These are phyloP conservation scores for Halcyon badia DNA, from an alignment of 2,797 vertebrate species.

Conservation along the genomic window DNA sequence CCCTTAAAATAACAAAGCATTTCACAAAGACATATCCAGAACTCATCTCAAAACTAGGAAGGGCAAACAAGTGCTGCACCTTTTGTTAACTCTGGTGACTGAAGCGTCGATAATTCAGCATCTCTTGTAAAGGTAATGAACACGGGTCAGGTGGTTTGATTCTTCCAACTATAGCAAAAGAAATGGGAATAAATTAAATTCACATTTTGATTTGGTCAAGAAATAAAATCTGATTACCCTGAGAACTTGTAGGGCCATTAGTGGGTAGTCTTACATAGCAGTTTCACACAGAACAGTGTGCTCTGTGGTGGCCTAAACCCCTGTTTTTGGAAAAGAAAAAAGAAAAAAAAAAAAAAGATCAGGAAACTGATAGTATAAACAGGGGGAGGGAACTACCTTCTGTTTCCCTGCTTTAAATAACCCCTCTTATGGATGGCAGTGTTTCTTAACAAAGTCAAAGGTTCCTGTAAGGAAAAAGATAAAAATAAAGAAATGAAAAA, in stretches of 20 bases:
- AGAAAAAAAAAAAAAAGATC: neutral
- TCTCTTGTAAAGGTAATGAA: neutral
- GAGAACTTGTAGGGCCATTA: neutral
- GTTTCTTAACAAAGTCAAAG: conserved; percentile 25
- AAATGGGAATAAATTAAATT: neutral
- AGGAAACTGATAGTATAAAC: neutral
- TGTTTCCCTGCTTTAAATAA: conserved; percentile 34
- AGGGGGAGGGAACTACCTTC: neutral
- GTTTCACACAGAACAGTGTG: neutral
- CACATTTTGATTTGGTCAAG: neutral
- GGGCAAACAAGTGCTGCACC: neutral
- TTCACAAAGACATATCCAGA: neutral
- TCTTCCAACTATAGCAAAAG: neutral
- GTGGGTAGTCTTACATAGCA: neutral
- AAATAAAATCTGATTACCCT: neutral
- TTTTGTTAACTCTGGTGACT: neutral
- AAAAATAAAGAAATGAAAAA: fast-evolving
- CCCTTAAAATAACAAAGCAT: neutral
- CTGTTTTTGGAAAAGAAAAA: neutral
- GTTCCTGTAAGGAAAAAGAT: neutral
- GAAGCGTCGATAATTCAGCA: neutral
- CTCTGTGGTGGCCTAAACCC: neutral
- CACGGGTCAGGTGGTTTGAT: neutral
- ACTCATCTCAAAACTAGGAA: neutral
- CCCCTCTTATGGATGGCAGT: neutral